Evolutionary conservation across 2,113 vertebrate genomes (phyloP).

Genomic region (Setophaga kirtlandii): DNA sequence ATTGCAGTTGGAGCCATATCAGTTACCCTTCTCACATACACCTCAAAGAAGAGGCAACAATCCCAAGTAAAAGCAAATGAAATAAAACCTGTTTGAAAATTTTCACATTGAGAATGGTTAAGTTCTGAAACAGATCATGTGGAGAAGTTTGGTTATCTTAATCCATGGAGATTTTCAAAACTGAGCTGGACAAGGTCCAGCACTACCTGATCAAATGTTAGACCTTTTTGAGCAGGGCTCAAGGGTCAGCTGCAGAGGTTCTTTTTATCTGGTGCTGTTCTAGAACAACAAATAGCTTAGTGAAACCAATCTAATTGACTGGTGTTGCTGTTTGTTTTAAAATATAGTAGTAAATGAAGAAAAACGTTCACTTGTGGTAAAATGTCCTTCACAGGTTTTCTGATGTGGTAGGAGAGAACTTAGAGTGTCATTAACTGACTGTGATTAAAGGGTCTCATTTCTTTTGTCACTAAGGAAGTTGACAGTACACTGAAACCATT

Average conservation of each 20-base stretch:
- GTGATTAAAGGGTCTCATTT: background rate
- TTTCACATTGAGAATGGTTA: background rate
- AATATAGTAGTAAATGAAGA: background rate
- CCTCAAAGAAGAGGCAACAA: background rate
- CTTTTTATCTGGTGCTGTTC: background rate
- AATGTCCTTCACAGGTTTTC: background rate
- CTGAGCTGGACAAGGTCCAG: background rate
- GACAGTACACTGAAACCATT: background rate
- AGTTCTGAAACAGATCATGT: background rate
- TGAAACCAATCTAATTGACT: background rate
- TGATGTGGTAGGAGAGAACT: background rate
- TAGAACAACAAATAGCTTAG: background rate
- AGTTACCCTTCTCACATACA: background rate
- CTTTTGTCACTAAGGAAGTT: background rate
- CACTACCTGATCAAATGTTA: background rate
- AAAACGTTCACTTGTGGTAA: background rate
- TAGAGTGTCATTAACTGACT: background rate
- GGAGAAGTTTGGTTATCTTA: background rate
- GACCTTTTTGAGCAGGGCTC: background rate
- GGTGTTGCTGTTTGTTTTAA: background rate
- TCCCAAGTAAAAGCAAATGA: background rate
- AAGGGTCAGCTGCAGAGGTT: background rate
- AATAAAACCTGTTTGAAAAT: background rate
- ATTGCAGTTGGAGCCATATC: rapidly evolving
- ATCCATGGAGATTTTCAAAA: background rate